phyloP scores from a whole-genome alignment of 2,888 invertebrate species.

The Halictus quadricinctus region DNA sequence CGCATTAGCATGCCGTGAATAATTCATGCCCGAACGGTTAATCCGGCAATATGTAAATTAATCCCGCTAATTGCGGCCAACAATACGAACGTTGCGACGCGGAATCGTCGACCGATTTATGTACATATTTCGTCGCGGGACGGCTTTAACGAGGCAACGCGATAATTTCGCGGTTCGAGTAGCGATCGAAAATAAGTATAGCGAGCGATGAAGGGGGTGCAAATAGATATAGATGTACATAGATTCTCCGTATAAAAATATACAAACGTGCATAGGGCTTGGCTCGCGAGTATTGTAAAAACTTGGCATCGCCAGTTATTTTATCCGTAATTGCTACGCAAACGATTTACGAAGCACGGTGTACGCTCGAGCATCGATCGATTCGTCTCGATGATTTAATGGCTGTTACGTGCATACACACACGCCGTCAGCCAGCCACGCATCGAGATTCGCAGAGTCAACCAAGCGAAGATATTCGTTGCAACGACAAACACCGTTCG shows the following conservation, averaged over 20 bases:
- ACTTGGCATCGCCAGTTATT: constrained; percentile 41
- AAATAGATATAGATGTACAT: neutral
- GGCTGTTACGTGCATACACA: neutral
- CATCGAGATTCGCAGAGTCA: neutral
- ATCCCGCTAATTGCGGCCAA: constrained; percentile 80
- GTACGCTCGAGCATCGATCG: constrained; percentile 17
- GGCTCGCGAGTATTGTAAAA: neutral
- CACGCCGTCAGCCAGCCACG: neutral
- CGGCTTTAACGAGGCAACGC: constrained; percentile 58
- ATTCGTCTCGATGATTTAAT: constrained; percentile 36
- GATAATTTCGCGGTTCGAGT: constrained; percentile 57
- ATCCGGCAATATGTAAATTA: constrained; percentile 81
- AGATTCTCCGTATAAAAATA: no score
- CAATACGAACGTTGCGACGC: constrained; percentile 69
- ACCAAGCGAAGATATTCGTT: constrained; percentile 35
- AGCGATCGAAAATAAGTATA: constrained; percentile 55
- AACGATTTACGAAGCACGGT: constrained; percentile 34
- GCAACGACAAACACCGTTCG: neutral
- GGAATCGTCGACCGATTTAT: constrained; percentile 66
- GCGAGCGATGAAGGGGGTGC: neutral
- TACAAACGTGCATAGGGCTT: neutral
- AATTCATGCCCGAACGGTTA: constrained; percentile 79
- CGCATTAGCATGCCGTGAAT: constrained; percentile 80
- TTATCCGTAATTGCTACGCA: constrained; percentile 42
- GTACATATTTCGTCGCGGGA: constrained; percentile 63